Conservation (phyloP, 2,113 vertebrate genomes). For the Carlito syrichta region DNA sequence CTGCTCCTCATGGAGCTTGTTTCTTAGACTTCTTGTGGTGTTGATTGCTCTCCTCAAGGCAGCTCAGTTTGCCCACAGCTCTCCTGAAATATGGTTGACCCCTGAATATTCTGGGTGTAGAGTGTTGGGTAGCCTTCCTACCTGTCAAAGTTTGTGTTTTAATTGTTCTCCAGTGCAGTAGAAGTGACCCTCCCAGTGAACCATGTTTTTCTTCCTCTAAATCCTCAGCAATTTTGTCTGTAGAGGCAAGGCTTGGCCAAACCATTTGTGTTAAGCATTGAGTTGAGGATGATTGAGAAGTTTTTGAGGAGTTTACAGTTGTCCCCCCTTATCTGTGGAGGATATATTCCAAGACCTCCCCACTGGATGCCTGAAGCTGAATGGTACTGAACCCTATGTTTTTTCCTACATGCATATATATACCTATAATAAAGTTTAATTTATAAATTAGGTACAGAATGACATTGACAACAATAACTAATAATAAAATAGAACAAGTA, state of each 20-base stretch:
- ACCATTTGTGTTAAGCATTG: background rate
- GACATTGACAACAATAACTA: background rate
- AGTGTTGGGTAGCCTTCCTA: background rate
- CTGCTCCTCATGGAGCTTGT: background rate
- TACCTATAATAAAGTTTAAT: background rate
- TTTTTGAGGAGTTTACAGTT: background rate
- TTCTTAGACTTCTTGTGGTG: background rate
- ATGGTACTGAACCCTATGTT: background rate
- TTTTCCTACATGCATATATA: background rate
- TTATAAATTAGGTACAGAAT: background rate
- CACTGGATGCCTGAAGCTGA: background rate
- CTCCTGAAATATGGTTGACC: background rate
- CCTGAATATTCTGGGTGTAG: background rate
- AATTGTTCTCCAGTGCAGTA: background rate
- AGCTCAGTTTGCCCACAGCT: background rate
- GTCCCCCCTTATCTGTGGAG: background rate
- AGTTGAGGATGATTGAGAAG: background rate
- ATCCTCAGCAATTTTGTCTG: background rate
- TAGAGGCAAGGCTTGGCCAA: background rate
- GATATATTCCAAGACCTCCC: background rate
- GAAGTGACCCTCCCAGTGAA: background rate
- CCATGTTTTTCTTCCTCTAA: background rate
- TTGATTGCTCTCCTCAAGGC: background rate
- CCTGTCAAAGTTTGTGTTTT: background rate
- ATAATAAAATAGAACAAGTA: background rate